phyloP scores from a whole-genome alignment of 2,888 invertebrate genomes.

The Lepidocyrtinus sp. region DNA sequence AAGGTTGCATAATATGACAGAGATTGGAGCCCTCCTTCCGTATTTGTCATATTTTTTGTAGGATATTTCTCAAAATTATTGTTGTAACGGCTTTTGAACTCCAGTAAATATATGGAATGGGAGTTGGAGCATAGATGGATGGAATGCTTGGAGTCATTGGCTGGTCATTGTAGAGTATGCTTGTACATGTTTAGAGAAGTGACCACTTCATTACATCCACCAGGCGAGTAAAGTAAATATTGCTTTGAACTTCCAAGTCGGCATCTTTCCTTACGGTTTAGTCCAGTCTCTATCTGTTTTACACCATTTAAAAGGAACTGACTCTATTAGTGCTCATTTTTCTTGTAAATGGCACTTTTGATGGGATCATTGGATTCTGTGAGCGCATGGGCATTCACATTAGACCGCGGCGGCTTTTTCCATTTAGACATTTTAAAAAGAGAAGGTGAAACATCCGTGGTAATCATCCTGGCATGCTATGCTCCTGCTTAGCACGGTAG shows the following conservation, averaged over 20 bases:
- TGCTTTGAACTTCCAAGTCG: constrained; percentile 7
- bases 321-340: constrained; percentile 63
- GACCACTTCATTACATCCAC: constrained; percentile 33
- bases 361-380: constrained; percentile 55
- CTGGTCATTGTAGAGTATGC: neutral
- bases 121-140: neutral
- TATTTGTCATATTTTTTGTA: neutral
- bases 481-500: constrained; percentile 29
- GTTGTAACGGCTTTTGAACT: neutral
- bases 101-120: too few relatives aligned
- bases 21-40: neutral
- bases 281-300: neutral
- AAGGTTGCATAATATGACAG: constrained; percentile 16
- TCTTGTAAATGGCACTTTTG: constrained; percentile 64
- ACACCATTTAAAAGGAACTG: constrained; percentile 36
- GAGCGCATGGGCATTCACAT: constrained; percentile 18
- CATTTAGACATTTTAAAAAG: neutral
- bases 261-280: neutral
- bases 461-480: constrained; percentile 18
- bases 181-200: too few relatives aligned
- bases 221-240: constrained; percentile 12
- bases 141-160: neutral
- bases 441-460: constrained; percentile 26
- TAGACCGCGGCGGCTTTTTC: neutral
- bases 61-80: neutral